A percentile compares a stretch with the other conserved stretches of the same genome.
Evolutionary conservation across 2,113 vertebrate species (phyloP).

Genomic region (Desmodus rotundus): DNA sequence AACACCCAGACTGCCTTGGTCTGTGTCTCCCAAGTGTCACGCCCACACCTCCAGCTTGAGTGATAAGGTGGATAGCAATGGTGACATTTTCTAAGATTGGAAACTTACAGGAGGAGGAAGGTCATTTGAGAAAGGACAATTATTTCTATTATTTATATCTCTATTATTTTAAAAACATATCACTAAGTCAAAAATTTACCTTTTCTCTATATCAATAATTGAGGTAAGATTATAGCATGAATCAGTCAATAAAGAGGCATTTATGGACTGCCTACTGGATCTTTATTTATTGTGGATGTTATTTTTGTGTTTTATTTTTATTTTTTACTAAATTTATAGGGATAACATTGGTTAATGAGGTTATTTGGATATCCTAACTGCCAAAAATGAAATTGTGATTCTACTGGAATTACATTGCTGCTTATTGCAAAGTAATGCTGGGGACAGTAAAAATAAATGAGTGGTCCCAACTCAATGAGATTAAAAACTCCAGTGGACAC

Average conservation of each 20-base stretch:
- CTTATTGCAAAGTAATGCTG: background rate
- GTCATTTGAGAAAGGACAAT: background rate
- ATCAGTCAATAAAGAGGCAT: background rate
- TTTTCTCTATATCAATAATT: background rate
- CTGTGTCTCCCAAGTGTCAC: background rate
- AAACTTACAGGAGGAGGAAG: background rate
- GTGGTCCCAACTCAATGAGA: background rate
- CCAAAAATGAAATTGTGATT: background rate
- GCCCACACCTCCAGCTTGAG: background rate
- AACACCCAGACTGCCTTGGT: background rate
- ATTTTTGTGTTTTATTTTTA: background rate
- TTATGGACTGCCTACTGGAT: background rate
- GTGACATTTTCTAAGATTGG: background rate
- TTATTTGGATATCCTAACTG: background rate
- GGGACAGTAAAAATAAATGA: background rate
- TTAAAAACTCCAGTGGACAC: background rate
- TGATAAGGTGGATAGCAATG: background rate
- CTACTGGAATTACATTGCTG: too few species aligned
- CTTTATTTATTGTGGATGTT: background rate
- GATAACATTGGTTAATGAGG: background rate
- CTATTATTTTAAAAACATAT: background rate
- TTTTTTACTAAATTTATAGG: background rate
- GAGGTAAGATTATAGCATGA: background rate
- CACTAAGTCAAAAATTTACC: background rate
- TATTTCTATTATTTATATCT: background rate